Evolutionary conservation across 1,140 invertebrate species (phyloP).

Genomic region (Reticulitermes speratus): DNA sequence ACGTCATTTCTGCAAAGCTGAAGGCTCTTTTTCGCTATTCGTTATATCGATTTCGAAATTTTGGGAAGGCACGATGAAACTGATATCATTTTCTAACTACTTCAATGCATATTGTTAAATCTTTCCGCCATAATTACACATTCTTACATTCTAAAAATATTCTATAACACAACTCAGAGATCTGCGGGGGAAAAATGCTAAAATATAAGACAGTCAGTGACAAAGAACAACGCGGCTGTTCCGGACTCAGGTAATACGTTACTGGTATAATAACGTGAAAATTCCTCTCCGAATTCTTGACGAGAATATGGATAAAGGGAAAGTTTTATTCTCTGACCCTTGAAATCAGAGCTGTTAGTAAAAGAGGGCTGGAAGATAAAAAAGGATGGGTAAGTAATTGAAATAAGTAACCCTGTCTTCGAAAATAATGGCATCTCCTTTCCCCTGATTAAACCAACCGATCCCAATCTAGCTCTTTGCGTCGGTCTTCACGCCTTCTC

Average conservation of each 20-base stretch:
- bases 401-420: constrained; percentile 12
- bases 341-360: not conserved
- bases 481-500: not conserved
- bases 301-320: not conserved
- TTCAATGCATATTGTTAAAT: no score
- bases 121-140: no score
- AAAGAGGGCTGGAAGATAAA: not conserved
- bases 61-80: no score
- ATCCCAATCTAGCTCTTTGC: not conserved
- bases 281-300: not conserved
- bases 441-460: not conserved
- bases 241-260: not conserved
- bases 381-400: not conserved
- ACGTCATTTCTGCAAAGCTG: no score
- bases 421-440: not conserved
- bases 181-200: no score
- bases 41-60: no score
- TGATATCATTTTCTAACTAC: no score
- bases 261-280: not conserved
- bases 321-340: not conserved
- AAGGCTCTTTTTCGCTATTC: no score
- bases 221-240: no score
- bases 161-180: no score
- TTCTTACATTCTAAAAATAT: no score
- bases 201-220: no score